Evolutionary conservation across 1,140 invertebrate species (phyloP), one percentile per base, ranked within the genome.

Genomic region (Manduca sexta): DNA sequence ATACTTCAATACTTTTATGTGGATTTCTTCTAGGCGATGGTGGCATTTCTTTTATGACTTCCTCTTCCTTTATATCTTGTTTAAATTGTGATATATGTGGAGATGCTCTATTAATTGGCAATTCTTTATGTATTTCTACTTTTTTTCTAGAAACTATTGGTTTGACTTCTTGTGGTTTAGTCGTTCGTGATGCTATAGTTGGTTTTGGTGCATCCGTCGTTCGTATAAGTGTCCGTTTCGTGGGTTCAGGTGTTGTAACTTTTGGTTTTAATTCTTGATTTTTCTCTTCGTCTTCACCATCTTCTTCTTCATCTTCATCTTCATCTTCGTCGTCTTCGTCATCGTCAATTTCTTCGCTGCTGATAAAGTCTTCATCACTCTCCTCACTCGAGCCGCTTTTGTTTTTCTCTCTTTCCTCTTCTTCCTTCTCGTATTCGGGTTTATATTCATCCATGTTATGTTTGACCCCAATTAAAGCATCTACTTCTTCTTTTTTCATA

Each of bases 51-150:
- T 86, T 79, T 11, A 84, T 71, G 8, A 84, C 73, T 71, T 86
- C 85, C 33, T 83, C 64, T 69, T 87, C 80, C 55, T 85, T 70
- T 45, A 83, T 76, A 41, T 85, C 78, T 61, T 85, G 75, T 44
- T 74, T 80, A 44, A 73, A 83, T 54, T 83, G 69, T 4, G 74
- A 71, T 16, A 69, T 10, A 51, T 85, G 67, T 14, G 75, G 78
- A 11, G 67, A 64, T 33, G 70, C 65, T 41, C 58, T 74, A 49
- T 79, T 74, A 0, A 67, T 53, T 4, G 79, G 79, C 18, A 74
- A 34, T 58, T 85, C 79, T 60, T 76, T 77, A 38, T 85, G 78
- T 31, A 82, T 77, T 69, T 82, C 78, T 50, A 81, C 60, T 60
- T 73, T 84, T 42, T 74, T 80, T 55, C 60, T 78, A 6, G 56